Evolutionary conservation across 1,140 invertebrate species (phyloP), one percentile per base, ranked within the genome.

Genomic region (Bathynomus jamesi): DNA sequence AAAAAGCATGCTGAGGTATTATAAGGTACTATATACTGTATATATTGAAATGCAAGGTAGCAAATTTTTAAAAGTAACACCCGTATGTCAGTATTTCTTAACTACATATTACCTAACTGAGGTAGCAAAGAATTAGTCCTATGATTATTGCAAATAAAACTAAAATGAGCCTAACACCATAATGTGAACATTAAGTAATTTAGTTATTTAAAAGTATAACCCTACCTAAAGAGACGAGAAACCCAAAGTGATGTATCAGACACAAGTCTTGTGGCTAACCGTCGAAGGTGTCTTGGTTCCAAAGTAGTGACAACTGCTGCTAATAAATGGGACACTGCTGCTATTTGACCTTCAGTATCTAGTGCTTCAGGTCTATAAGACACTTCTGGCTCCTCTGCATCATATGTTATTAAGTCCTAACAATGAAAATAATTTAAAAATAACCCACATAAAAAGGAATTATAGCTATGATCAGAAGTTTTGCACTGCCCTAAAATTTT

Each of bases 231-330:
- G 78, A 92, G 86, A 78, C 91, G 87, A 69, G 89, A 87, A 32
- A 93, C 83, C 90, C 90, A 92, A 77, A 89, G 84, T 4, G 89
- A 89, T 0, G 89, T 89, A 78, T 93, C 91, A 21, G 87, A 87
- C 0, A 87, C 87, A 46, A 93, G 85, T 76, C 89, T 87, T 63
- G 86, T 86, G 27, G 88, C 87, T 31, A 93, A 81, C 78, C 87
- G 86, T 53, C 89, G 87, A 32, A 91, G 85, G 80, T 91, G 87
- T 66, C 83, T 82, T 61, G 87, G 84, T 63, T 91, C 89, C 63
- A 94, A 81, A 40, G 87, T 87, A 7, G 88, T 87, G 71, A 90
- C 87, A 78, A 90, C 89, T 3, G 91, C 90, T 10, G 87, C 87
- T 69, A 93, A 82, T 77, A 90, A 89, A 79, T 93, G 90, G 7